These are phyloP conservation scores for Adoxophyes honmai DNA, from an alignment of 1,140 invertebrate species.

Conservation along the genomic window DNA sequence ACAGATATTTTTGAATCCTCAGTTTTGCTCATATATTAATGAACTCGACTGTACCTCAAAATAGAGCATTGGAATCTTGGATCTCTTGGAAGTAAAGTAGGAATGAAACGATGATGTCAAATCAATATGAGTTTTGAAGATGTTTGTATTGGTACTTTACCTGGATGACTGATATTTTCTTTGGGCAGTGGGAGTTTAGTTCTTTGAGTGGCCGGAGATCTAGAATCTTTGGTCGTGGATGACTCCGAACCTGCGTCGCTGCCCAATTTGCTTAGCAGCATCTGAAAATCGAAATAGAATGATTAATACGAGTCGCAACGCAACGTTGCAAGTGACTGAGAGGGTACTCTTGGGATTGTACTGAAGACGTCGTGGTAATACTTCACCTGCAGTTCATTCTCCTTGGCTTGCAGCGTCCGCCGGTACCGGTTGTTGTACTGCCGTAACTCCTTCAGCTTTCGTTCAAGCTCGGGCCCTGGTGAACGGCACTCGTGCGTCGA, in stretches of 20 bases:
- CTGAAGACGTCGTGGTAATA: too few relatives aligned
- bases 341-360: too few relatives aligned
- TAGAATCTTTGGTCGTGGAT: slow-evolving; percentile 49
- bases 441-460: slow-evolving; percentile 87
- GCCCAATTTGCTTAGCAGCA: slow-evolving; percentile 72
- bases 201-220: slow-evolving; percentile 47
- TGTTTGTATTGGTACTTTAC: slow-evolving; percentile 33
- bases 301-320: neutral
- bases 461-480: slow-evolving; percentile 84
- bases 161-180: slow-evolving; percentile 70
- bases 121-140: neutral
- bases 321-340: too few relatives aligned
- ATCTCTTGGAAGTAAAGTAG: too few relatives aligned
- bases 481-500: slow-evolving; percentile 80
- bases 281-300: slow-evolving; percentile 38
- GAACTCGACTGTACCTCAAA: too few relatives aligned
- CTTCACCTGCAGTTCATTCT: slow-evolving; percentile 87
- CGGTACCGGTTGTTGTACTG: slow-evolving; percentile 87
- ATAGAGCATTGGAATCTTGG: too few relatives aligned
- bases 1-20: too few relatives aligned
- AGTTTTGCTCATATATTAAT: too few relatives aligned
- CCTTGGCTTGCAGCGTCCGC: slow-evolving; percentile 87
- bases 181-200: slow-evolving; percentile 53
- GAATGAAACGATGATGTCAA: too few relatives aligned
- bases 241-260: slow-evolving; percentile 62